Evolutionary conservation across 2,888 invertebrate genomes (phyloP).

Genomic region (Dicranocentrus wangi): DNA sequence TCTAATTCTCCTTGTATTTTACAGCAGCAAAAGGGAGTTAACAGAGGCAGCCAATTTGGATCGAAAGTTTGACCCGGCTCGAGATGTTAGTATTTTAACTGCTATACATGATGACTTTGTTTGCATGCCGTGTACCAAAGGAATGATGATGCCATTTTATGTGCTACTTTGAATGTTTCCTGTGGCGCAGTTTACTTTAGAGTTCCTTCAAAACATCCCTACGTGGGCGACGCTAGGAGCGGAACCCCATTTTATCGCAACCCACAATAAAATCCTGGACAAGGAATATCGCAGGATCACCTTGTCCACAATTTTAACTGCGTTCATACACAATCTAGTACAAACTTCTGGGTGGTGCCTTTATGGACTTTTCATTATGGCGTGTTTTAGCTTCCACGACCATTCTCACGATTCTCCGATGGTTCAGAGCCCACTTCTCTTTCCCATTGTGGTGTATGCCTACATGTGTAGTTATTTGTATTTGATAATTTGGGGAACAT

Average conservation of each 20-base stretch:
- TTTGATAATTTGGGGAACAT: too few species aligned
- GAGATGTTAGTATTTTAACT: too few species aligned
- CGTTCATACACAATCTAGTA: conserved; percentile 4
- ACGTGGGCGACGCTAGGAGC: conserved; percentile 44
- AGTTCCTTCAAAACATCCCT: conserved; percentile 14
- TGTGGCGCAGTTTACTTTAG: conserved; percentile 38
- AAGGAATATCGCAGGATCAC: conserved; percentile 10
- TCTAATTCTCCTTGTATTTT: conserved; percentile 13
- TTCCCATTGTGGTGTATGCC: too few species aligned
- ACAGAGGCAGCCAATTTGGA: conserved; percentile 24
- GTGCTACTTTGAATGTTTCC: too few species aligned
- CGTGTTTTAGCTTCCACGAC: too few species aligned
- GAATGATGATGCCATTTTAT: too few species aligned
- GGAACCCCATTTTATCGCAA: conserved; percentile 29
- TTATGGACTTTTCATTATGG: too few species aligned
- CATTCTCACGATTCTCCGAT: too few species aligned
- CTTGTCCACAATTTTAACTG: background rate
- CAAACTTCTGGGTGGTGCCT: conserved; percentile 31
- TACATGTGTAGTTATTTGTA: too few species aligned
- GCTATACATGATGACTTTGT: too few species aligned
- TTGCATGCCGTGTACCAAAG: too few species aligned
- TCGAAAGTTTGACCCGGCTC: conserved; percentile 4
- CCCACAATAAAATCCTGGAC: conserved; percentile 28
- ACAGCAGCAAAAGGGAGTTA: conserved; percentile 16
- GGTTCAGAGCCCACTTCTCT: too few species aligned